phyloP scores from a whole-genome alignment of 2,113 vertebrate species.

The Chaetura pelagica region DNA sequence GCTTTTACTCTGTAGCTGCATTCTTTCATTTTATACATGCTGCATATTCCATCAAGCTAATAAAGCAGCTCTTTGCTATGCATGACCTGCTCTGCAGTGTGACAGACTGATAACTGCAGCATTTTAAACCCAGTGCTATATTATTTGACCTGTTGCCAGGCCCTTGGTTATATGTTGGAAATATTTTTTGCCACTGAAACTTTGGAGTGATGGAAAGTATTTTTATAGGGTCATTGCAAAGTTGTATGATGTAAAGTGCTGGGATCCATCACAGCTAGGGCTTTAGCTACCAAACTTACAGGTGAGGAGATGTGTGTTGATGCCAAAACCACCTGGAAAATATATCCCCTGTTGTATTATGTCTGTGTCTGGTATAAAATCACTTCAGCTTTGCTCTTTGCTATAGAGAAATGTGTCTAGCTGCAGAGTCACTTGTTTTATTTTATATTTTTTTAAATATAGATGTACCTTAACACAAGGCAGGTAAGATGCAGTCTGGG shows the following conservation, averaged over 20 bases:
- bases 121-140: slow-evolving; percentile 25
- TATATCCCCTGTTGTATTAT: background rate
- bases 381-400: background rate
- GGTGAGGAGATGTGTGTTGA: background rate
- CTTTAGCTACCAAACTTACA: background rate
- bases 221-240: slow-evolving; percentile 8
- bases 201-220: slow-evolving; percentile 1
- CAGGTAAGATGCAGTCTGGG: background rate
- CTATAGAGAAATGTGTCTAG: background rate
- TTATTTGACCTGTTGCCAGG: slow-evolving; percentile 46
- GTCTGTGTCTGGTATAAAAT: background rate
- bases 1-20: background rate
- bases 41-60: slow-evolving; percentile 56
- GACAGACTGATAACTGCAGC: slow-evolving; percentile 63
- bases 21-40: slow-evolving; percentile 28
- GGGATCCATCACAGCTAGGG: background rate
- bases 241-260: background rate
- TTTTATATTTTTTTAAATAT: background rate
- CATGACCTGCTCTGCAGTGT: slow-evolving; percentile 10
- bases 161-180: slow-evolving; percentile 19
- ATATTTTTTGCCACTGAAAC: slow-evolving; percentile 28
- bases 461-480: background rate
- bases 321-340: background rate
- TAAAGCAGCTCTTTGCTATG: slow-evolving; percentile 72
- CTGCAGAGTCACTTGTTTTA: background rate